These are phyloP conservation scores for Periparus ater DNA, from an alignment of 2,797 vertebrate species.

Conservation along the genomic window DNA sequence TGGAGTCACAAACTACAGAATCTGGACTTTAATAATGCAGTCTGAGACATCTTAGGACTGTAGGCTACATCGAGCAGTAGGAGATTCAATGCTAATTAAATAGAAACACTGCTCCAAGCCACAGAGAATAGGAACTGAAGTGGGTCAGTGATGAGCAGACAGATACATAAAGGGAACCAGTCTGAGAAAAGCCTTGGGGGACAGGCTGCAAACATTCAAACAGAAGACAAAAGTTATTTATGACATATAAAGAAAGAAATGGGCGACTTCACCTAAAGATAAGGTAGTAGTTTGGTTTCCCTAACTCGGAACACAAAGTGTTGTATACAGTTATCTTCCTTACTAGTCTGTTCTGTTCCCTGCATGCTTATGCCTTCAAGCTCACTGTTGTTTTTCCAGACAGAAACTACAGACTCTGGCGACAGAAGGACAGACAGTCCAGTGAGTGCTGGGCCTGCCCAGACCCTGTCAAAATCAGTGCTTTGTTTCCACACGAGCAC, in stretches of 20 bases:
- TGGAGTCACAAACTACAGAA: neutral
- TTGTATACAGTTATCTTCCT: neutral
- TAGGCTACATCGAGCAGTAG: neutral
- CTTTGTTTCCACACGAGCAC: neutral
- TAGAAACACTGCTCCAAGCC: neutral
- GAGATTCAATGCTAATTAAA: slow-evolving; percentile 13
- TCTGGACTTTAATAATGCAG: neutral
- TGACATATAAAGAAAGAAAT: neutral
- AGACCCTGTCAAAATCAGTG: neutral
- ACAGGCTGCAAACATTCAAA: neutral
- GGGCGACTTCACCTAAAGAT: neutral
- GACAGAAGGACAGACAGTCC: neutral
- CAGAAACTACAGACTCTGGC: neutral
- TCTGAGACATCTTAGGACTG: neutral
- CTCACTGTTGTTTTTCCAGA: neutral
- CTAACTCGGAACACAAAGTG: neutral
- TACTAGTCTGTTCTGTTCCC: neutral
- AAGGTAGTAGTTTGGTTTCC: neutral
- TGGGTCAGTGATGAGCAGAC: neutral
- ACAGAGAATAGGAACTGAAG: neutral
- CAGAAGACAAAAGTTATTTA: neutral
- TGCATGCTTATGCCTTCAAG: neutral
- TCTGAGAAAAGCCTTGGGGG: neutral
- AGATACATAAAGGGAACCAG: neutral
- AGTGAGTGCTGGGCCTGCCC: neutral